Percentiles rank a stretch among this genome's conserved stretches.
phyloP scores from a whole-genome alignment of 2,113 vertebrate species.

The Bos taurus region ARS-UCD2.0 NC_037328.1:52819001-52819500 shows the following conservation, averaged over 20 bases:
- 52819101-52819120: slow-evolving; percentile 46
- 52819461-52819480: neutral
- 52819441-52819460: neutral
- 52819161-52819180: slow-evolving; percentile 73
- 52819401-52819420: neutral
- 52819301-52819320: neutral
- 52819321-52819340: fast-evolving
- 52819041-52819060: neutral
- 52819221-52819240: slow-evolving; percentile 58
- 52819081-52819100: slow-evolving; percentile 26
- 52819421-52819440: neutral
- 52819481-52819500: neutral
- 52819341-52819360: neutral
- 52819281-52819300: neutral
- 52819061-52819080: slow-evolving; percentile 23
- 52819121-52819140: slow-evolving; percentile 70
- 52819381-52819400: neutral
- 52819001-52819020: neutral
- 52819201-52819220: slow-evolving; percentile 64
- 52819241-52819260: slow-evolving; percentile 32
- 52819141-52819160: slow-evolving; percentile 72
- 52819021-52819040: neutral
- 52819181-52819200: slow-evolving; percentile 60
- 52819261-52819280: slow-evolving; percentile 9
- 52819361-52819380: neutral